Evolutionary conservation across 2,888 invertebrate species (phyloP).

Genomic region (Amitus sp.): DNA sequence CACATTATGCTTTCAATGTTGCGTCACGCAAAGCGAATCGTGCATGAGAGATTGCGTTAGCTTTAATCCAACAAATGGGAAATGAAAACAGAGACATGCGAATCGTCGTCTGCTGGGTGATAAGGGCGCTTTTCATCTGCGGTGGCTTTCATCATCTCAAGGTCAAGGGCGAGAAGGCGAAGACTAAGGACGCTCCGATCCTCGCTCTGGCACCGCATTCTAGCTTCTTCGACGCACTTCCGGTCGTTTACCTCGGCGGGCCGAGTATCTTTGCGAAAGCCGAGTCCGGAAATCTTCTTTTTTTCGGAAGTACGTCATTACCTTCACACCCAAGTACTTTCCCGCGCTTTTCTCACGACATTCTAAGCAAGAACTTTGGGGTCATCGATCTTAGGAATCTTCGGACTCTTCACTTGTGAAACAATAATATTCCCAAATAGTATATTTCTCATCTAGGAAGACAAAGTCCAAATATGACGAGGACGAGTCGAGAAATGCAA

Average conservation of each 20-base stretch:
- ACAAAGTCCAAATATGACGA: no score
- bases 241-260: constrained; percentile 83
- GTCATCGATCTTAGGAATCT: no score
- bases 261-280: constrained; percentile 92
- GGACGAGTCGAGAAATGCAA: no score
- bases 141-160: constrained; percentile 86
- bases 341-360: no score
- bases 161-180: constrained; percentile 76
- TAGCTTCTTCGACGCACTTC: constrained; percentile 88
- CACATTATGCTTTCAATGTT: no score
- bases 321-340: no score
- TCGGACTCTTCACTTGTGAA: no score
- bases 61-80: no score
- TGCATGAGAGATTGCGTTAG: neutral
- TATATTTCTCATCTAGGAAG: no score
- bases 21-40: no score
- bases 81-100: constrained; percentile 70
- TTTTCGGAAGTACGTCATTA: constrained; percentile 86
- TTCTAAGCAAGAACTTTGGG: no score
- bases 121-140: constrained; percentile 80
- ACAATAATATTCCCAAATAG: no score
- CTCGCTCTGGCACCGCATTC: constrained; percentile 92
- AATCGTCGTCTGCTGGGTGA: constrained; percentile 73
- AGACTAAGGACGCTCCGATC: constrained; percentile 80
- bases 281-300: constrained; percentile 82